Percentiles rank a stretch among this genome's conserved stretches.
phyloP scores from a whole-genome alignment of 1,140 invertebrate genomes.

The Copidosoma floridanum region DNA sequence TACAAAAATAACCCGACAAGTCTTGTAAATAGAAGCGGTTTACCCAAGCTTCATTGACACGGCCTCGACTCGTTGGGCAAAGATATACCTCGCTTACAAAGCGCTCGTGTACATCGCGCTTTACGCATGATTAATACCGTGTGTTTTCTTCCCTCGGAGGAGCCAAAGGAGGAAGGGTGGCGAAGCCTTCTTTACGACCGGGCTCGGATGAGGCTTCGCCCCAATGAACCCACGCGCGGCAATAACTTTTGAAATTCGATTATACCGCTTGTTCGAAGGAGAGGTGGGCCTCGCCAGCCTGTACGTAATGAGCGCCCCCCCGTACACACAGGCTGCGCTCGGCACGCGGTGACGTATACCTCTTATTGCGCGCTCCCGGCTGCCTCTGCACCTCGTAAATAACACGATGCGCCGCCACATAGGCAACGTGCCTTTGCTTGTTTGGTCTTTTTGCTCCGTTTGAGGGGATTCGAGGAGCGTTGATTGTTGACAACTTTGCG shows the following conservation, averaged over 20 bases:
- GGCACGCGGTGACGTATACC: neutral
- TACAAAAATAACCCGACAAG: no score
- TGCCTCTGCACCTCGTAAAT: slow-evolving; percentile 45
- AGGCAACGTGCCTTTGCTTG: no score
- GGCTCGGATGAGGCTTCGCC: neutral
- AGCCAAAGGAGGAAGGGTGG: neutral
- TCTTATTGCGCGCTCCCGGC: neutral
- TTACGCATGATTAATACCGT: slow-evolving; percentile 28
- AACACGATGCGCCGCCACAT: no score
- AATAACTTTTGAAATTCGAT: slow-evolving; percentile 54
- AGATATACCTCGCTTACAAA: neutral
- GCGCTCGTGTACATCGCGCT: slow-evolving; percentile 20
- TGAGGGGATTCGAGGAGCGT: no score
- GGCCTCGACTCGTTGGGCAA: no score
- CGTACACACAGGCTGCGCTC: slow-evolving; percentile 15
- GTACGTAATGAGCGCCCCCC: slow-evolving; percentile 44
- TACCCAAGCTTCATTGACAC: no score
- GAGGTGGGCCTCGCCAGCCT: slow-evolving; percentile 36
- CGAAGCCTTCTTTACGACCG: slow-evolving; percentile 5
- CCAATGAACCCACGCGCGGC: slow-evolving; percentile 28
- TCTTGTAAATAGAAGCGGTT: no score
- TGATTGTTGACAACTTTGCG: no score
- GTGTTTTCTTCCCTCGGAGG: slow-evolving; percentile 13
- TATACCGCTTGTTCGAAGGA: slow-evolving; percentile 30
- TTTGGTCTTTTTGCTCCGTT: slow-evolving; percentile 28